phyloP scores from a whole-genome alignment of 1,140 invertebrate genomes.

The Drosophila repleta region DNA sequence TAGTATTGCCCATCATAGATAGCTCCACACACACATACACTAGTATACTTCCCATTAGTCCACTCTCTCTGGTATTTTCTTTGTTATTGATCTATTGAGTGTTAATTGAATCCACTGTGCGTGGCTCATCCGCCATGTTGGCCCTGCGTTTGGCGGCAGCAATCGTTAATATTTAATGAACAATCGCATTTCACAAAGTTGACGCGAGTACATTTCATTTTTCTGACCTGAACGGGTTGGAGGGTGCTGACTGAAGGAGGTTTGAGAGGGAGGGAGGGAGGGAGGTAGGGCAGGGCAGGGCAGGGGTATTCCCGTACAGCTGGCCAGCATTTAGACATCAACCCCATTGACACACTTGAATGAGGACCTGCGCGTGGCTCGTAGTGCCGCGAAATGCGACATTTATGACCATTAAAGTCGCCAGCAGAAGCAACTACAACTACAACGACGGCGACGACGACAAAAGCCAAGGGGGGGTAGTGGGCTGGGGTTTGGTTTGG shows the following conservation, averaged over 20 bases:
- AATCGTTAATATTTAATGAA: constrained; percentile 84
- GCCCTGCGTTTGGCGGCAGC: constrained; percentile 39
- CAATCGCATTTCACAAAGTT: constrained; percentile 70
- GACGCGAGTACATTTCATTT: constrained; percentile 46
- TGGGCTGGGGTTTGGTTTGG: constrained; percentile 7
- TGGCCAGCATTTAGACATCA: constrained; percentile 37
- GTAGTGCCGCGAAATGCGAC: constrained; percentile 21
- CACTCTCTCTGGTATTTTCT: not conserved
- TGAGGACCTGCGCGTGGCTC: constrained; percentile 35
- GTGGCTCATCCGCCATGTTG: constrained; percentile 33
- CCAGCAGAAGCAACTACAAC: constrained; percentile 6
- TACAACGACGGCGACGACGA: not conserved
- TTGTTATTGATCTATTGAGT: not conserved
- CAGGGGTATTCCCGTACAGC: constrained; percentile 15
- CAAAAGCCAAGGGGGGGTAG: not conserved
- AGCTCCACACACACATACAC: too few relatives aligned
- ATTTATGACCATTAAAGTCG: constrained; percentile 51
- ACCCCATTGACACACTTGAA: constrained; percentile 39
- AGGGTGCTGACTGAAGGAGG: too few relatives aligned
- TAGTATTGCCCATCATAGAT: too few relatives aligned
- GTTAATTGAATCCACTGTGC: constrained; percentile 2
- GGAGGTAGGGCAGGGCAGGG: too few relatives aligned
- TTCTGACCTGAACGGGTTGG: constrained; percentile 25
- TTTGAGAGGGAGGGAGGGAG: too few relatives aligned
- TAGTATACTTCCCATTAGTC: not conserved